phyloP scores from a whole-genome alignment of 2,888 invertebrate genomes.

The Nemurella pictetii region DNA sequence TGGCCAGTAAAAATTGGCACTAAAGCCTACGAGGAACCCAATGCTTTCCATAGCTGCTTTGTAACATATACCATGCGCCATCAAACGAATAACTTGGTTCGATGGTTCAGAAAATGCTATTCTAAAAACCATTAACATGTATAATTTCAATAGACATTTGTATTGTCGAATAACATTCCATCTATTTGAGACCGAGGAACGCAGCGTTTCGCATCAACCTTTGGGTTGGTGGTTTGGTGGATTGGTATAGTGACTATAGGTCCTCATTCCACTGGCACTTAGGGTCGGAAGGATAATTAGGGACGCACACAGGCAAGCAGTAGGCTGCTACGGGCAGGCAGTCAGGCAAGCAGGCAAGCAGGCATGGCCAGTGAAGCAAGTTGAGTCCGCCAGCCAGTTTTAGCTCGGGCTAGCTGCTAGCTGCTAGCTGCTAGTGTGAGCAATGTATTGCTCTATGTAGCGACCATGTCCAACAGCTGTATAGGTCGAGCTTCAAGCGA shows the following conservation, averaged over 20 bases:
- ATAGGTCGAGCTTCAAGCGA: conserved; percentile 37
- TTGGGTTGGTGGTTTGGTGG: conserved; percentile 18
- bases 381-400: neutral
- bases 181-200: conserved; percentile 8
- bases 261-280: conserved; percentile 49
- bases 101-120: conserved; percentile 22
- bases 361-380: conserved; percentile 1
- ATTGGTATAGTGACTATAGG: conserved; percentile 51
- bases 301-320: conserved; percentile 39
- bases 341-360: conserved; percentile 29
- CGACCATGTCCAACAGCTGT: conserved; percentile 41
- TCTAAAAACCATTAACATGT: conserved; percentile 28
- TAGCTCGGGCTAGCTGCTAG: no score
- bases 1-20: conserved; percentile 32
- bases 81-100: conserved; percentile 27
- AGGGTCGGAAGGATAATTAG: conserved; percentile 45
- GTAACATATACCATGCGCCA: conserved; percentile 2
- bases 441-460: conserved; percentile 37
- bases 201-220: conserved; percentile 22
- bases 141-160: conserved; percentile 31
- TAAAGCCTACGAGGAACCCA: conserved; percentile 7
- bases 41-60: neutral
- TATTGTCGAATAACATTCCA: conserved; percentile 27
- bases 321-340: neutral
- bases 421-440: conserved; percentile 26